Base-by-base conservation (phyloP, 2,888 invertebrate species). In the Oligia strigilis region DNA sequence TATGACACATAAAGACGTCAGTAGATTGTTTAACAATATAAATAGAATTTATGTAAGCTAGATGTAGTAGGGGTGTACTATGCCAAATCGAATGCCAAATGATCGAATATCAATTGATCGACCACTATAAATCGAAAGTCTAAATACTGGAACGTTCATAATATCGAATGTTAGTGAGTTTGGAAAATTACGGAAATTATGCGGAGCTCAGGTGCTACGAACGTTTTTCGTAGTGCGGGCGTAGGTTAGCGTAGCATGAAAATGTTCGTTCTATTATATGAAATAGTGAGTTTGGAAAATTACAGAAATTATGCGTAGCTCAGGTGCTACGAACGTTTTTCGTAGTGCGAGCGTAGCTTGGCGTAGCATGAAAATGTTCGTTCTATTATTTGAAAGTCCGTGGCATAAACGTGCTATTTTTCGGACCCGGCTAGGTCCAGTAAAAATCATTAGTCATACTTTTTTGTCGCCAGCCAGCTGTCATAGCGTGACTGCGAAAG, bases 1-100 rank as follows among this genome's bases (percentile, higher is more conserved):
- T 66, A 64, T 83, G 78, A 83, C 73, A 86, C 66, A 83, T 74
- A 69, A n/a, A 77, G 4, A 73, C 70, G 72, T 66, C 72, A 75
- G 72, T 66, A 55, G 52, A 74, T 74, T 76, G 49, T 62, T 67
- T 58, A 70, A 74, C 64, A 55, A 86, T 67, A 71, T 76, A 69
- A 40, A 78, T 64, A 46, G 9, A 70, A 29, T 71, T 29, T 60
- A 83, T 78, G 46, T 72, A 46, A 69, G 49, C 49, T 49, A 49
- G 13, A 49, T 49, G 13, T 49, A 49, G 49, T 11, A 29, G 29
- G 29, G 29, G 29, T 29, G 29, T 29, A 29, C 29, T 29, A 29
- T 29, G 29, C 29, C 29, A 29, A 29, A 29, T 29, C 29, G 29
- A 29, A 29, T 29, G 29, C 0, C 0, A 29, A 29, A 29, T 29